Evolutionary conservation across 2,113 vertebrate genomes (phyloP), one percentile per base, ranked within the genome.

Genomic region (Neodontobutis hainanensis): DNA sequence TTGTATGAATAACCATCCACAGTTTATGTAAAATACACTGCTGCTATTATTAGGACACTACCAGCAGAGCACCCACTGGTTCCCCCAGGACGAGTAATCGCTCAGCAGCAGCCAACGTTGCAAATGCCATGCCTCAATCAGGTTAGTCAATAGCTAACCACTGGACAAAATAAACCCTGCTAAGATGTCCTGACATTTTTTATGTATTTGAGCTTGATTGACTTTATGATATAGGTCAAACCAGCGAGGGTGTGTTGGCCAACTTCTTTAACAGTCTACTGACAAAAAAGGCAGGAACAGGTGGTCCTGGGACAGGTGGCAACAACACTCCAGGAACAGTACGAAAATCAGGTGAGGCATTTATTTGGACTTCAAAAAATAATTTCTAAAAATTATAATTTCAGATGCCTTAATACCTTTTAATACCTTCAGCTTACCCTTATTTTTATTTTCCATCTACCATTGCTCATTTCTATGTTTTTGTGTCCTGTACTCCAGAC

Each of bases 181-280:
- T 5, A 43, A 40, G 15, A 14, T 27, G 56, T 10, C 8, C 11
- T 42, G 36, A 16, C 40, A 16, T 58, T 43, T 19, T 43, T 43
- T 15, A 11, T 4, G 40, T 57, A 8, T 49, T 11, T 27, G 27
- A 42, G 5, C 27, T 35, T 56, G 36, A 27, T 38, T 55, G 10
- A 46, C 11, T 38, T n/a, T 45, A 3, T 82, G 32, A 78, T 96
- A 91, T 94, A 90, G 97, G 97, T 92, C 96, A 98, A 83, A 97
- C 97, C 68, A 99, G 95, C 44, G 97, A 99, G 92, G 97, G 97
- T 4, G 97, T 99, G 61, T 89, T 99, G 85, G 97, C 97, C 61
- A 99, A 99, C 83, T 99, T 99, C 91, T 99, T 99, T 85, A 99
- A 99, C 83, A 99, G 97, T 77, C 93, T 99, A 75, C 86, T 99